Percentiles rank a stretch among this genome's conserved stretches.
These are phyloP conservation scores for Lanius ludovicianus DNA, from an alignment of 2,113 vertebrate species.

Conservation along the genomic window DNA sequence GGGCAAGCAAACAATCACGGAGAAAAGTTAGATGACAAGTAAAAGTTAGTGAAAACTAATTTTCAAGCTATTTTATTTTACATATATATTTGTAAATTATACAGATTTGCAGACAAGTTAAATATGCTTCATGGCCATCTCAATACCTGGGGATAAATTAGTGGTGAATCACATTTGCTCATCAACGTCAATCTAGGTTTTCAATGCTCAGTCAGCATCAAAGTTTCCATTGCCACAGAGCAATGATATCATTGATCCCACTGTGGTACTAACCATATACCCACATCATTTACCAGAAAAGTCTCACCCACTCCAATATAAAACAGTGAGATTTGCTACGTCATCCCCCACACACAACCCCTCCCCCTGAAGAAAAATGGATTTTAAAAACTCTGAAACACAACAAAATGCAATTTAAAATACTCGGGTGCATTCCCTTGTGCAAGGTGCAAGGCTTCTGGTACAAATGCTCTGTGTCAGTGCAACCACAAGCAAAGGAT, in stretches of 20 bases:
- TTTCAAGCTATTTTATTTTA: neutral
- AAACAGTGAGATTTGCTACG: neutral
- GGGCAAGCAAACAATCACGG: neutral
- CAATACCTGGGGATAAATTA: neutral
- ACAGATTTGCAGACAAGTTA: neutral
- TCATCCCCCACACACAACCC: neutral
- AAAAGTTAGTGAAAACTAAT: neutral
- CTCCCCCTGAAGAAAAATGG: neutral
- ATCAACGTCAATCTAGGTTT: neutral
- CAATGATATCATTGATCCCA: neutral
- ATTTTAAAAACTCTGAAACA: neutral
- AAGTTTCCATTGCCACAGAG: neutral
- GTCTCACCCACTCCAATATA: neutral
- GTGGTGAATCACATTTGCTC: neutral
- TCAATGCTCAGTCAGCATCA: neutral
- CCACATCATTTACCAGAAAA: neutral
- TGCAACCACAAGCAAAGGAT: neutral
- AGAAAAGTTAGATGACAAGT: neutral
- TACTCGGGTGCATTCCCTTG: neutral
- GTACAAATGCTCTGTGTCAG: neutral
- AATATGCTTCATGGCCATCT: neutral
- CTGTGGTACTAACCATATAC: neutral
- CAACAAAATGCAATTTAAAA: neutral
- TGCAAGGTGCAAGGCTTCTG: neutral
- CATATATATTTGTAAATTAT: neutral